Percentiles rank a stretch among this genome's conserved stretches.
These are phyloP conservation scores for Ambastaia sidthimunki DNA, from an alignment of 2,797 vertebrate species.

Conservation along the genomic window DNA sequence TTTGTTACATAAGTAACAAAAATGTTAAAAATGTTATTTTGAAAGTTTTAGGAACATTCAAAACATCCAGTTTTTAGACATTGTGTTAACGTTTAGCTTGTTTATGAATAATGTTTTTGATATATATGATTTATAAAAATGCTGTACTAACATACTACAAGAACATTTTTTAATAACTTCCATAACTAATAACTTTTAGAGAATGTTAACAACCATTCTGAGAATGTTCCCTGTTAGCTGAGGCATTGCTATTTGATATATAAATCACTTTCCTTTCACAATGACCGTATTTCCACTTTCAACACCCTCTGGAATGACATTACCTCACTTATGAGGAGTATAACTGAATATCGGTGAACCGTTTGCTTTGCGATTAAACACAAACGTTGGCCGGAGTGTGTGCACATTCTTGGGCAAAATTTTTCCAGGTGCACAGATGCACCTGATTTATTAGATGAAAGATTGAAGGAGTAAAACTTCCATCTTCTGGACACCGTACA, in stretches of 20 bases:
- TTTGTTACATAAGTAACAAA: no score
- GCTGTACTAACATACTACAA: no score
- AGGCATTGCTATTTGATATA: conserved; percentile 30
- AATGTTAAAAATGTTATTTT: no score
- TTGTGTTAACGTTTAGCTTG: no score
- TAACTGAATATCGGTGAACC: conserved; percentile 5
- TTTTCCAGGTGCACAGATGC: conserved; percentile 63
- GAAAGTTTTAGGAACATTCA: no score
- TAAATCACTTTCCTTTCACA: conserved; percentile 26
- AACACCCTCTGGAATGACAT: conserved; percentile 37
- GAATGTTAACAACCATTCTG: no score
- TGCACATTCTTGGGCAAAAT: conserved; percentile 42
- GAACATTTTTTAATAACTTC: no score
- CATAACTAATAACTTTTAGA: no score
- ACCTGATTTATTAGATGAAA: conserved; percentile 65
- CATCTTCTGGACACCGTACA: conserved; percentile 48
- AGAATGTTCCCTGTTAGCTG: not conserved
- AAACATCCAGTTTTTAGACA: no score
- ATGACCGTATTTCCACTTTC: conserved; percentile 46
- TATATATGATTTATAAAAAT: no score
- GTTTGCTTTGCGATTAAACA: not conserved
- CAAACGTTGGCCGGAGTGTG: not conserved
- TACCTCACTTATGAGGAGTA: conserved; percentile 32
- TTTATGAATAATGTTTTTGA: no score
- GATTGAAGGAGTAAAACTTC: conserved; percentile 43